phyloP scores from a whole-genome alignment of 2,888 invertebrate genomes.

The Notodonta ziczac region DNA sequence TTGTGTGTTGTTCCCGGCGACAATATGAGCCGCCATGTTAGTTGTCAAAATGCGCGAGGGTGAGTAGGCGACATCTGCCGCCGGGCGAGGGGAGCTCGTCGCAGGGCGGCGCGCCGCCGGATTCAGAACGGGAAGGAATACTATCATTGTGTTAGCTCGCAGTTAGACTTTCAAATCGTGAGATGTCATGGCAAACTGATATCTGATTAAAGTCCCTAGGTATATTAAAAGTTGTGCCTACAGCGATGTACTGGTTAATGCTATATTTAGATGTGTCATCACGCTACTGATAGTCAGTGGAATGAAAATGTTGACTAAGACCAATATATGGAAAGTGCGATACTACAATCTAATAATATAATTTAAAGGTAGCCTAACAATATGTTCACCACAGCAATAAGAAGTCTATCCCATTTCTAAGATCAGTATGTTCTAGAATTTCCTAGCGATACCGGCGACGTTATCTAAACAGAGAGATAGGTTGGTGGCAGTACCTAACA shows the following conservation, averaged over 20 bases:
- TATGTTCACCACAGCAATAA: neutral
- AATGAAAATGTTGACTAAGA: neutral
- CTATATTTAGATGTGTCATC: neutral
- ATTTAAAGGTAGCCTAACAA: too few relatives aligned
- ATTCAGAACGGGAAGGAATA: conserved; percentile 30
- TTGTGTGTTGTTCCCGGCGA: conserved; percentile 49
- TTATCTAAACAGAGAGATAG: too few relatives aligned
- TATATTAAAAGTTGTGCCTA: conserved; percentile 26
- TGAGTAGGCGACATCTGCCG: conserved; percentile 61
- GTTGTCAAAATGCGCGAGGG: conserved; percentile 44
- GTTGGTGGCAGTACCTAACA: too few relatives aligned
- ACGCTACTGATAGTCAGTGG: neutral
- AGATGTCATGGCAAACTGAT: conserved; percentile 48
- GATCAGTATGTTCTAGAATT: neutral
- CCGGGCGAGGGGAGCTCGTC: conserved; percentile 38
- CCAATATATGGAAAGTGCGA: neutral
- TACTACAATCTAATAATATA: too few relatives aligned
- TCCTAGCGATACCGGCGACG: too few relatives aligned
- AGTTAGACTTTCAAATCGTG: conserved; percentile 40
- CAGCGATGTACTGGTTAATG: neutral
- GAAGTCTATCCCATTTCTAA: neutral
- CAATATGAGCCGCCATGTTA: conserved; percentile 40
- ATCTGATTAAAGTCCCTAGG: conserved; percentile 30
- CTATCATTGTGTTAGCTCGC: conserved; percentile 32
- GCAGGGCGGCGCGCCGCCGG: conserved; percentile 36